Evolutionary conservation across 2,888 invertebrate genomes (phyloP).

Genomic region (Cephus pulcher): DNA sequence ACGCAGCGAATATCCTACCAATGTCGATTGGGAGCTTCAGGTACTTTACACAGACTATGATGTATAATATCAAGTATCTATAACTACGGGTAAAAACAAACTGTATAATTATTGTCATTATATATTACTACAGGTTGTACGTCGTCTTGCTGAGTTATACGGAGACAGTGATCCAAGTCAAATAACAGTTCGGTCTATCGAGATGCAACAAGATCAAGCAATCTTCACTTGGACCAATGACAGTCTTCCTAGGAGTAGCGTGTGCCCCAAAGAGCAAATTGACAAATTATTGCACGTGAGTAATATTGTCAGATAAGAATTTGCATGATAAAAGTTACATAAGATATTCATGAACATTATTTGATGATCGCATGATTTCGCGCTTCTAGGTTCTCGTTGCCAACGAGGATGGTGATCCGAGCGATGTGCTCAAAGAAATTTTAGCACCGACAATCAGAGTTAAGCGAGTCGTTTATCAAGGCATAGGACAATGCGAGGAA

Average conservation of each 20-base stretch:
- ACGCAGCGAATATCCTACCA: conserved; percentile 72
- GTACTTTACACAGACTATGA: conserved; percentile 30
- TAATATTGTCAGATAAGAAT: conserved; percentile 15
- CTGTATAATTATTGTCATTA: not conserved
- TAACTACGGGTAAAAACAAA: not conserved
- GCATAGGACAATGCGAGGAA: conserved; percentile 77
- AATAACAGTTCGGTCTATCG: conserved; percentile 77
- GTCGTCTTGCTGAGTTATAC: conserved; percentile 65
- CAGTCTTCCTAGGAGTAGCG: conserved; percentile 77
- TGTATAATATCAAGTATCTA: not conserved
- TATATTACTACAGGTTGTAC: conserved; percentile 46
- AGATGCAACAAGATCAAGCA: conserved; percentile 71
- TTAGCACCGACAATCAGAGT: conserved; percentile 77
- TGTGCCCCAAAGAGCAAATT: conserved; percentile 83
- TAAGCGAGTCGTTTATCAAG: conserved; percentile 74
- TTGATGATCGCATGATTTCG: not conserved
- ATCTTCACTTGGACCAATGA: conserved; percentile 89
- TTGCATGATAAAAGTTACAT: not conserved
- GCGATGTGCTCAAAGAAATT: conserved; percentile 71
- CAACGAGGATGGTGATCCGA: conserved; percentile 73
- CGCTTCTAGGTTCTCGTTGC: conserved; percentile 66
- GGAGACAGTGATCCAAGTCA: conserved; percentile 72
- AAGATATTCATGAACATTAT: not conserved
- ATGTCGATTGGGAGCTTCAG: conserved; percentile 77
- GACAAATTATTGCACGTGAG: conserved; percentile 75